Conservation (phyloP, 53 echinoderm and acorn worm genomes). For the Holothuria scabra region DNA sequence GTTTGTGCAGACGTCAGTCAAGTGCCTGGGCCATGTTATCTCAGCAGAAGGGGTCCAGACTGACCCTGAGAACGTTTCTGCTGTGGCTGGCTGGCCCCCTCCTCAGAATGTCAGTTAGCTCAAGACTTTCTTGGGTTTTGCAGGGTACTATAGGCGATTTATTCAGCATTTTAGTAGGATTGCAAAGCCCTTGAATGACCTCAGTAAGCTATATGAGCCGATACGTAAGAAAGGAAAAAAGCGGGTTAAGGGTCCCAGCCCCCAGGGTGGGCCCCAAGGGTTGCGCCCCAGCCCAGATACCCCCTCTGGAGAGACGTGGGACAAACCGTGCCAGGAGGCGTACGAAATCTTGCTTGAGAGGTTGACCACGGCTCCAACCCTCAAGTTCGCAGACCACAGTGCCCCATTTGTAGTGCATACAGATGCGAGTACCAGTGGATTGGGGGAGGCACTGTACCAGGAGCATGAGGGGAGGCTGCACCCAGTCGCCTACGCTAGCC, state of each 20-base stretch:
- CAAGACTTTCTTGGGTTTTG: slow-evolving; percentile 67
- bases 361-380: slow-evolving; percentile 35
- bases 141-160: slow-evolving; percentile 64
- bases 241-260: too few species aligned
- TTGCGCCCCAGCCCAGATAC: slow-evolving; percentile 17
- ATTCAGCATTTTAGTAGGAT: slow-evolving; percentile 57
- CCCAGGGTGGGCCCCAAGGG: too few species aligned
- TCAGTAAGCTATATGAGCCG: slow-evolving; percentile 52
- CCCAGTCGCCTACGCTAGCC: slow-evolving; percentile 52
- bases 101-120: slow-evolving; percentile 42
- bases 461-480: background rate
- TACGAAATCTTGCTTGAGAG: slow-evolving; percentile 16
- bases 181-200: slow-evolving; percentile 55
- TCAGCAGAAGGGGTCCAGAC: slow-evolving; percentile 48
- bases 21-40: slow-evolving; percentile 58
- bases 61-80: slow-evolving; percentile 53
- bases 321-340: slow-evolving; percentile 41
- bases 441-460: slow-evolving; percentile 50
- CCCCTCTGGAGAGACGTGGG: slow-evolving; percentile 61
- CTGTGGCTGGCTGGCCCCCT: slow-evolving; percentile 41
- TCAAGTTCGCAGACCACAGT: slow-evolving; percentile 2
- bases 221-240: slow-evolving; percentile 11
- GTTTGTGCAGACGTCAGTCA: slow-evolving; percentile 43
- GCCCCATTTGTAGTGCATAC: slow-evolving; percentile 37
- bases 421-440: slow-evolving; percentile 34